phyloP scores from a whole-genome alignment of 2,888 invertebrate species.

The Alloscopus bannaensis region DNA sequence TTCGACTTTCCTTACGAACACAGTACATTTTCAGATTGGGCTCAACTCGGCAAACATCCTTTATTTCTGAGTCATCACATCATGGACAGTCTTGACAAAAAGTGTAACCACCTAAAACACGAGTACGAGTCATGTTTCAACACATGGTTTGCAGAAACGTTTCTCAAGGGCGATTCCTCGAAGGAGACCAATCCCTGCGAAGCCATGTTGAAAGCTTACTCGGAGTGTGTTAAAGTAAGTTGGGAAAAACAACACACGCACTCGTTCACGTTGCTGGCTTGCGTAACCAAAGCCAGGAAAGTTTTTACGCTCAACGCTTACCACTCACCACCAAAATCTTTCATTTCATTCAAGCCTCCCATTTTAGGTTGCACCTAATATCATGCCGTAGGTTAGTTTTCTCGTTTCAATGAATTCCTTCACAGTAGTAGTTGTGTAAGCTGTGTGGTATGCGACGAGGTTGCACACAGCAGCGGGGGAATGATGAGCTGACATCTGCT shows the following conservation, averaged over 20 bases:
- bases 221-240: conserved; percentile 92
- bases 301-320: too few relatives aligned
- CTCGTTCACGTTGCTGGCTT: too few relatives aligned
- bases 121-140: conserved; percentile 96
- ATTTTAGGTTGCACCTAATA: too few relatives aligned
- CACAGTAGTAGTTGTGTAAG: too few relatives aligned
- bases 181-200: conserved; percentile 89
- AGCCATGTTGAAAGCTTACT: conserved; percentile 90
- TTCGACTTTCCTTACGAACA: too few relatives aligned
- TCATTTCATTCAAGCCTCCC: too few relatives aligned
- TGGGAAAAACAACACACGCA: not conserved
- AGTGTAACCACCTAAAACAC: conserved; percentile 93
- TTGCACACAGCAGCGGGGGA: not conserved
- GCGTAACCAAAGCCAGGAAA: too few relatives aligned
- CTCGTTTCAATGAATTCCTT: not conserved
- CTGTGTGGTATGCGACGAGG: not conserved
- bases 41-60: too few relatives aligned
- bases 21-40: too few relatives aligned
- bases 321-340: too few relatives aligned
- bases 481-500: conserved; percentile 30
- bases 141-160: conserved; percentile 93
- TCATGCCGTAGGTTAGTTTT: conserved; percentile 30
- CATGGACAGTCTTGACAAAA: conserved; percentile 96
- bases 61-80: not conserved
- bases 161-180: conserved; percentile 91